Evolutionary conservation across 1,140 invertebrate genomes (phyloP).

Genomic region (Maniola jurtina): DNA sequence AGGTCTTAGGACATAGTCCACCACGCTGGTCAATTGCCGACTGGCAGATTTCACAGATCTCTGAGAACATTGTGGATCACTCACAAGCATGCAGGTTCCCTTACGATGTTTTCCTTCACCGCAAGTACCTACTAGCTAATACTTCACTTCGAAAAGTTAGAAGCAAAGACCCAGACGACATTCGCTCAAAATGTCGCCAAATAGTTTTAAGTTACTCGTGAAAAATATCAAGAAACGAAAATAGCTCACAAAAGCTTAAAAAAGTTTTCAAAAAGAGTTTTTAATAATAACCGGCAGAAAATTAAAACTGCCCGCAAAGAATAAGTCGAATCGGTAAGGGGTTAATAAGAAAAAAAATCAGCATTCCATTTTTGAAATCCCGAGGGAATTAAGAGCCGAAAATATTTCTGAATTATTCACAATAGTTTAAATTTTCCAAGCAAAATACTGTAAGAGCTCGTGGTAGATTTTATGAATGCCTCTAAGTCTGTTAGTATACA

Average conservation of each 20-base stretch:
- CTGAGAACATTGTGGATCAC: no score
- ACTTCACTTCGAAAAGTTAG: no score
- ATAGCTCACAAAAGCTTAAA: not conserved
- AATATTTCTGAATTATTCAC: slow-evolving; percentile 10
- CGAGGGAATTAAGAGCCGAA: slow-evolving; percentile 19
- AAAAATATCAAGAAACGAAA: not conserved
- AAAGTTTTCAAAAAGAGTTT: not conserved
- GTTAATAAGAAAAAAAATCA: not conserved
- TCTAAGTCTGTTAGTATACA: no score
- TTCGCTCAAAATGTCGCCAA: no score
- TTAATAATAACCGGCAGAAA: not conserved
- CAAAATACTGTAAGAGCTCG: not conserved
- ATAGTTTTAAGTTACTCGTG: not conserved
- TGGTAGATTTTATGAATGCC: not conserved
- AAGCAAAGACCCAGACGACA: no score
- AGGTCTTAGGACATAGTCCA: no score
- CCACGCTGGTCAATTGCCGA: no score
- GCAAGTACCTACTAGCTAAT: no score
- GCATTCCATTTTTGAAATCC: slow-evolving; percentile 13
- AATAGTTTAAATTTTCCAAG: slow-evolving; percentile 17
- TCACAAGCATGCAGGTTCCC: no score
- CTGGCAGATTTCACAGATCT: no score
- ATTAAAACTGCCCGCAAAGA: slow-evolving; percentile 25
- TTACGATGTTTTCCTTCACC: no score
- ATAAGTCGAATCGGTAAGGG: slow-evolving; percentile 12